Percentiles rank a stretch among this genome's conserved stretches.
Conservation (phyloP, 2,888 invertebrate species). For the Griposia aprilina region DNA sequence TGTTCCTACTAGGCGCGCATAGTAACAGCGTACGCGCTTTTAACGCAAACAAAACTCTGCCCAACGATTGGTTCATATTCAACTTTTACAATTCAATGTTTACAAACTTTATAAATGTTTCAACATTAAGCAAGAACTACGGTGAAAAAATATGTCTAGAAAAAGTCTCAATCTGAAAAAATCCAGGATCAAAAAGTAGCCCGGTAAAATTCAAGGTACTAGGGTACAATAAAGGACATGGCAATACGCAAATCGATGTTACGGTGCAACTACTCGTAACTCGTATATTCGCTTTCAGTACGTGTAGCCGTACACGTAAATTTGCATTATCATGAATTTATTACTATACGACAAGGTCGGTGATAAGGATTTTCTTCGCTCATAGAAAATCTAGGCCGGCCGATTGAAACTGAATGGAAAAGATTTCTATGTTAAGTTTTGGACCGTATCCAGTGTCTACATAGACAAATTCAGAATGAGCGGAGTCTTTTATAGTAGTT, state of each 20-base stretch:
- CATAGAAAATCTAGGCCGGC: conserved; percentile 63
- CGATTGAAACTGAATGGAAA: conserved; percentile 46
- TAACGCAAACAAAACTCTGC: conserved; percentile 1
- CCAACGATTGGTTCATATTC: neutral
- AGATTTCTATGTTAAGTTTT: conserved; percentile 30
- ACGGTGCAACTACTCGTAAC: conserved; percentile 49
- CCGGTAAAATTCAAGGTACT: conserved; percentile 9
- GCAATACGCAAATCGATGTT: conserved; percentile 56
- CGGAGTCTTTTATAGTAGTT: neutral
- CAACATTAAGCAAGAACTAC: conserved; percentile 1
- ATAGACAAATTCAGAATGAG: neutral
- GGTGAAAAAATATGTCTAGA: conserved; percentile 2
- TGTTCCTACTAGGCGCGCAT: neutral
- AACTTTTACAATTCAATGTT: conserved; percentile 22
- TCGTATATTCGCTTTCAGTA: conserved; percentile 39
- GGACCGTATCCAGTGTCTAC: neutral
- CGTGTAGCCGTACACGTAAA: conserved; percentile 49
- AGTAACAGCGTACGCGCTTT: neutral
- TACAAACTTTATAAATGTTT: conserved; percentile 25
- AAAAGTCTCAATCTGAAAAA: neutral
- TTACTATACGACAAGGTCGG: conserved; percentile 63
- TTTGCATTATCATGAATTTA: conserved; percentile 61
- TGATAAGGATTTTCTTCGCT: conserved; percentile 62
- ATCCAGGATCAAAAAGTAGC: conserved; percentile 3
- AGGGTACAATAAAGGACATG: conserved; percentile 35